Base-by-base conservation (phyloP, 2,113 vertebrate genomes). In the Symphodus melops region DNA sequence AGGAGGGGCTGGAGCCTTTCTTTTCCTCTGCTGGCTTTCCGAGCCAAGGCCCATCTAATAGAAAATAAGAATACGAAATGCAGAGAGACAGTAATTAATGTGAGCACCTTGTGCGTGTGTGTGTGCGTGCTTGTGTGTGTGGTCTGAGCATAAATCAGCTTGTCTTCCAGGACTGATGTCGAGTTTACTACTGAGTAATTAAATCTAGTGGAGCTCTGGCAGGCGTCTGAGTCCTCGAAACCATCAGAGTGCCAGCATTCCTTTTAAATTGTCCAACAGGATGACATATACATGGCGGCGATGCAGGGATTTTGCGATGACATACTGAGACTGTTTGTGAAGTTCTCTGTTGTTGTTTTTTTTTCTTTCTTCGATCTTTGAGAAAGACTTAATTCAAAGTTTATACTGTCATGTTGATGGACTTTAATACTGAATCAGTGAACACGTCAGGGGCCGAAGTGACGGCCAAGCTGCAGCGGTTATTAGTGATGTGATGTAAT, bases 1-100 rank as follows among this genome's bases (percentile, higher is more conserved):
- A 75, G 94, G 95, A 0, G 96, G 94, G 17, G 92, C 60, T 10
- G 97, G 98, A 1, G 98, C 97, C 80, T 95, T 96, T 17, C 97
- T 93, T 91, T 98, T 99, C 90, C 96, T 97, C 68, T 95, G 95
- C 88, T 94, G 95, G 71, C 93, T 88, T 74, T 93, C 90, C 52
- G 94, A 96, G 82, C 89, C 88, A 63, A 92, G 89, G 7, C 88
- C 91, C 81, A 93, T 62, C 97, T 99, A 70, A n/a, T 4, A 72
- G 77, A 69, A 84, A 80, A 54, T 7, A 73, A 68, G 39, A 48
- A 3, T 78, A 55, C 66, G 42, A 73, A 59, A 65, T 67, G 36
- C 10, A 77, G 12, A 66, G 54, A 68, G 54, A 84, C 25, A 54
- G 59, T 56, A 82, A 82, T 77, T 81, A 48, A 59, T 33, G 58